Conservation (phyloP, 2,113 vertebrate species). For the Illadopsis cleaveri region DNA sequence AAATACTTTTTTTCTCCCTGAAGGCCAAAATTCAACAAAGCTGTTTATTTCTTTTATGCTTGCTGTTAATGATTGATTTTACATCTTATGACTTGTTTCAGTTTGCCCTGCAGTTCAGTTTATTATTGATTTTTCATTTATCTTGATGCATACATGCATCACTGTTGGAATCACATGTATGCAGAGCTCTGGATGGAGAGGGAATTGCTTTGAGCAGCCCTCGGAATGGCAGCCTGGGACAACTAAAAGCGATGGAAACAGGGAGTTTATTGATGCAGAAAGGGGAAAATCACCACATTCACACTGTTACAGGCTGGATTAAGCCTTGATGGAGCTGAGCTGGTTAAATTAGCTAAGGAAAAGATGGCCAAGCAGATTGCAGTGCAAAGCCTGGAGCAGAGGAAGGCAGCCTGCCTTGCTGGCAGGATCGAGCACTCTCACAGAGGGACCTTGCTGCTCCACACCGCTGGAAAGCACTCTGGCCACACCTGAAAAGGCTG, state of each 20-base stretch:
- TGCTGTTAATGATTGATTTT: not conserved
- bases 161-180: not conserved
- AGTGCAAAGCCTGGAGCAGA: not conserved
- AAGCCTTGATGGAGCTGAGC: not conserved
- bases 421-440: accelerated
- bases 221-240: not conserved
- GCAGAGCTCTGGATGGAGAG: not conserved
- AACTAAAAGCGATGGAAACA: accelerated
- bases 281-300: not conserved
- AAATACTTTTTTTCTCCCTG: not conserved
- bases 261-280: not conserved
- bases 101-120: not conserved
- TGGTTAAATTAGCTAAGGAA: not conserved
- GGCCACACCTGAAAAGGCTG: not conserved
- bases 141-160: not conserved
- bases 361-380: not conserved
- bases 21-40: not conserved
- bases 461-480: accelerated
- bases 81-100: not conserved
- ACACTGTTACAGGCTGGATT: not conserved
- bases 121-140: not conserved
- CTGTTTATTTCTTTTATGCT: not conserved
- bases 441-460: not conserved
- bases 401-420: not conserved
- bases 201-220: not conserved